phyloP scores from a whole-genome alignment of 2,113 vertebrate genomes.

The Carassius auratus region DNA sequence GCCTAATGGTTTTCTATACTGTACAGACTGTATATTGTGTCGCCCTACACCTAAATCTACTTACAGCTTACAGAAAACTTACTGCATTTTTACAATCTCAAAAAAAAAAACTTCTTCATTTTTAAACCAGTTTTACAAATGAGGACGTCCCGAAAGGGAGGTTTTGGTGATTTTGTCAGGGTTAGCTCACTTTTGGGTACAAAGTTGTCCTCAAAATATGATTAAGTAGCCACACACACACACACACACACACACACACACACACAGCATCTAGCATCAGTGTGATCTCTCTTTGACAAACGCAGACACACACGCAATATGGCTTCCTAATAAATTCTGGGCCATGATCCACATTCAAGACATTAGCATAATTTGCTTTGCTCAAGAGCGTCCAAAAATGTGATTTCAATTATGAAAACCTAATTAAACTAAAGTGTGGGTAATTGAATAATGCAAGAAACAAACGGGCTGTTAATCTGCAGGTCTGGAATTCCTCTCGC shows the following conservation, averaged over 20 bases:
- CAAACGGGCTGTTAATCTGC: slow-evolving; percentile 70
- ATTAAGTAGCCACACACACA: slow-evolving; percentile 47
- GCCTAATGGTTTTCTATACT: no score
- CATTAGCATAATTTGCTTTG: slow-evolving; percentile 72
- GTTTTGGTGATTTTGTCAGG: no score
- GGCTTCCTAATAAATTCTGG: slow-evolving; percentile 71
- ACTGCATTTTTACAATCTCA: no score
- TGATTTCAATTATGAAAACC: slow-evolving; percentile 70
- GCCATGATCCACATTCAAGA: slow-evolving; percentile 68
- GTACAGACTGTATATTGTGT: no score
- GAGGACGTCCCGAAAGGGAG: no score
- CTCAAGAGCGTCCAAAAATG: slow-evolving; percentile 72
- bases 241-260: slow-evolving; percentile 48
- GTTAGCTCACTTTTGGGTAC: no score
- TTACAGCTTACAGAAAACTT: no score
- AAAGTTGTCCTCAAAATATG: no score
- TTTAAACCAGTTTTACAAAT: no score
- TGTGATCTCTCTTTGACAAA: slow-evolving; percentile 13
- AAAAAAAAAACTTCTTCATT: no score
- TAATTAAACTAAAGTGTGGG: slow-evolving; percentile 70
- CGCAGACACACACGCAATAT: slow-evolving; percentile 43
- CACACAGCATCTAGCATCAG: slow-evolving; percentile 13
- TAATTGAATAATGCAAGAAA: slow-evolving; percentile 73
- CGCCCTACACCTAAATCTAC: no score
- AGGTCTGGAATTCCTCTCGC: slow-evolving; percentile 66